A percentile compares a stretch with the other conserved stretches of the same genome.
Conservation (phyloP, 2,113 vertebrate genomes). For the Cottus gobio region DNA sequence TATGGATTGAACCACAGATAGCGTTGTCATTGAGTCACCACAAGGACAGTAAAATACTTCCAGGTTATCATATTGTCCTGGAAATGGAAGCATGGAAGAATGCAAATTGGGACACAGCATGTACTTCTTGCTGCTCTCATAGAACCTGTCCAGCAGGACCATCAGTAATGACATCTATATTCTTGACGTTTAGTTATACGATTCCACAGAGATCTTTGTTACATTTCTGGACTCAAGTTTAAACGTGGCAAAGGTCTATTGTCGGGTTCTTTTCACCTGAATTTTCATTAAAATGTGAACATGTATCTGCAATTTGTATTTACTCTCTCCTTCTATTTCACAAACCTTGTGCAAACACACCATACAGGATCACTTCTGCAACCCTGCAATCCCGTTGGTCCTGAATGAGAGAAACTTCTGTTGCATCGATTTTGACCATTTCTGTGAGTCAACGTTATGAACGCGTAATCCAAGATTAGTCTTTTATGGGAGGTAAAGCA, state of each 20-base stretch:
- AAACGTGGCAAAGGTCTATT: not conserved
- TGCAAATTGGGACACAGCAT: too few relatives aligned
- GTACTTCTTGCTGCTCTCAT: not conserved
- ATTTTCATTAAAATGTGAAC: not conserved
- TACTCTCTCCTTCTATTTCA: too few relatives aligned
- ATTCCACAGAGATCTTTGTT: not conserved
- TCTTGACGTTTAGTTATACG: not conserved
- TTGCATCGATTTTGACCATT: not conserved
- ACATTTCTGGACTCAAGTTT: too few relatives aligned
- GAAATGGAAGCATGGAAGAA: too few relatives aligned
- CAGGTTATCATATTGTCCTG: too few relatives aligned
- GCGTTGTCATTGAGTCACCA: not conserved
- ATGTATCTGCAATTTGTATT: not conserved
- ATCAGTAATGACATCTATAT: not conserved
- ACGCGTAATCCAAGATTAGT: fast-evolving
- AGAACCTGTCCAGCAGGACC: not conserved
- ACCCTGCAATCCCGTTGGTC: too few relatives aligned
- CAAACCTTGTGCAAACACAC: too few relatives aligned
- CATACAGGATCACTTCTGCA: too few relatives aligned
- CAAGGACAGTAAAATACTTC: not conserved
- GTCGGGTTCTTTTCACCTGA: not conserved
- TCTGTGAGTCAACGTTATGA: not conserved
- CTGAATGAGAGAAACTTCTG: not conserved
- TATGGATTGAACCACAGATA: too few relatives aligned
- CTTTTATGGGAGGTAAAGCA: not conserved